These are phyloP conservation scores for Prunella fulvescens DNA, from an alignment of 2,113 vertebrate species.

Conservation along the genomic window DNA sequence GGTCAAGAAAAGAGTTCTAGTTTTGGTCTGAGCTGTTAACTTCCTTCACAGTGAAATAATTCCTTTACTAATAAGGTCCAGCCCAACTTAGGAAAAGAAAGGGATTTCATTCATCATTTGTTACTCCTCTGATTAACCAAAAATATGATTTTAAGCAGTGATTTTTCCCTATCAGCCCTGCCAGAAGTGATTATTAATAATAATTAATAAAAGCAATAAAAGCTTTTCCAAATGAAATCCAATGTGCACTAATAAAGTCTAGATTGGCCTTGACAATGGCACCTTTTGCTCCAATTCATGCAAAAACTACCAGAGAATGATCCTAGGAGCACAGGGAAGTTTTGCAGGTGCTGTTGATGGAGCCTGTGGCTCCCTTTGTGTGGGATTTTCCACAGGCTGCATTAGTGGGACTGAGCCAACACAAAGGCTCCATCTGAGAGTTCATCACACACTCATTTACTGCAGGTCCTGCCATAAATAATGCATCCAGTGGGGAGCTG, in stretches of 20 bases:
- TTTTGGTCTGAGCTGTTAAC: background rate
- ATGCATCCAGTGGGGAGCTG: conserved; percentile 42
- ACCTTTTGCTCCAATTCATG: background rate
- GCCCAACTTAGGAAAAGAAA: background rate
- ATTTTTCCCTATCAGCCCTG: background rate
- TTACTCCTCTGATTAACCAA: background rate
- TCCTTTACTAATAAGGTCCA: background rate
- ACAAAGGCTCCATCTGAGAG: background rate
- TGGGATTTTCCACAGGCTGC: background rate
- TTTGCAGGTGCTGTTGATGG: background rate
- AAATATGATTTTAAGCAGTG: background rate
- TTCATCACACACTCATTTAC: conserved; percentile 50
- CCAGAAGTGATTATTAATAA: background rate
- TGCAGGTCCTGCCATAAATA: conserved; percentile 56
- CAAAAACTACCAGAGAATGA: background rate
- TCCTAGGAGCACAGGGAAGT: background rate
- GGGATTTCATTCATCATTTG: background rate
- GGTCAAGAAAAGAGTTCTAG: background rate
- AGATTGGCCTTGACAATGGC: background rate
- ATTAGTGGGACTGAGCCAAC: background rate
- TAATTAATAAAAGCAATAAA: too few relatives aligned
- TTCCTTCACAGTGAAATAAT: background rate
- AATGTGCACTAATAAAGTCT: background rate
- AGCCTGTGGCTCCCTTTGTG: background rate
- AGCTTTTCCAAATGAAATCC: background rate